These are phyloP conservation scores for Myocastor coypus DNA, from an alignment of 2,113 vertebrate genomes.

Conservation along the genomic window DNA sequence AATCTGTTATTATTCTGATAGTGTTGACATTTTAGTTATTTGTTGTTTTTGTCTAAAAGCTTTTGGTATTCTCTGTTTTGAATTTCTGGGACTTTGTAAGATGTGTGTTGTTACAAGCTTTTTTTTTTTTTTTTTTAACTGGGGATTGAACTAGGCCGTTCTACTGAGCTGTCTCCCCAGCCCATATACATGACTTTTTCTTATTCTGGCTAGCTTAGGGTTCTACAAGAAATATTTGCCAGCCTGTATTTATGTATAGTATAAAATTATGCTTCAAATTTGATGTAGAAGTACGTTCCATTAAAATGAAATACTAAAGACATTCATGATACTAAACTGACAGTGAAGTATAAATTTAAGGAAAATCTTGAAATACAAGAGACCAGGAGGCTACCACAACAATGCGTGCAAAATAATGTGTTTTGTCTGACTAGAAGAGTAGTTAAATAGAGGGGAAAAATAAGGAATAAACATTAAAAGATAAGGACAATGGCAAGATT, in stretches of 20 bases:
- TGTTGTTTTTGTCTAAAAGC: neutral
- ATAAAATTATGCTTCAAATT: neutral
- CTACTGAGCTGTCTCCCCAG: too few relatives aligned
- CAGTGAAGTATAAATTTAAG: neutral
- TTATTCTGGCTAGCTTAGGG: neutral
- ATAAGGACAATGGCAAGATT: neutral
- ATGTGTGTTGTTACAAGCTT: neutral
- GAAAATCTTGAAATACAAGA: neutral
- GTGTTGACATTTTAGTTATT: neutral
- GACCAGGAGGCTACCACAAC: neutral
- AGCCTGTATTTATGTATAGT: neutral
- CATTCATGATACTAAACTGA: neutral
- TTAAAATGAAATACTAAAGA: neutral
- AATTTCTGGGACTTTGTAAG: neutral
- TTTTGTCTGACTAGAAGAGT: neutral
- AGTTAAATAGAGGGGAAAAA: neutral
- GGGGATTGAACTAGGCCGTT: too few relatives aligned
- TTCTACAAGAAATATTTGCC: neutral
- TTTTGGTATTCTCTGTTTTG: neutral
- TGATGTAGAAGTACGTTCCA: neutral
- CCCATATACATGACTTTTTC: neutral
- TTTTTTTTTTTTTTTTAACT: too few relatives aligned
- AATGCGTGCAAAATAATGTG: neutral
- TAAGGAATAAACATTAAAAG: neutral
- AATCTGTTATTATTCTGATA: neutral